Base-by-base conservation (phyloP, 2,888 invertebrate species). In the Drosophila histrio region DNA sequence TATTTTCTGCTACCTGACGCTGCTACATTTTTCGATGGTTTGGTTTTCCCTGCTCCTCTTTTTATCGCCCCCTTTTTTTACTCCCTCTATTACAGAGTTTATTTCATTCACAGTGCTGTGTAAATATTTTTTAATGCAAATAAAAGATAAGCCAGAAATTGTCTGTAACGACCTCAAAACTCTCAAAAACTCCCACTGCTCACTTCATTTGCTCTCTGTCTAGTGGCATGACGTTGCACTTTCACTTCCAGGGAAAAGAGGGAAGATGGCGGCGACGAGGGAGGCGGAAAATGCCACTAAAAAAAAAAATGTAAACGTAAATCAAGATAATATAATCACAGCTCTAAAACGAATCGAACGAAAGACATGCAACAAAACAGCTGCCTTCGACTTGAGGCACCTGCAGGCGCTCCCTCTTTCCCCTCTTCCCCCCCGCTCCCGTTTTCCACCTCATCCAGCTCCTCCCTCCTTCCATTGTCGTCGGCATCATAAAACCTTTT, bases 71-170 rank as follows among this genome's bases (percentile, higher is more conserved):
- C n/a, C 5, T 26, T 6, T 4, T 8, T 2, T 5, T 5, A n/a
- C 17, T 28, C 26, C 15, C 28, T 41, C 44, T n/a, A n/a, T n/a
- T n/a, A n/a, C 34, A 21, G 22, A 32, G 43, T 46, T 49, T 56
- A 62, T 71, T 64, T 60, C 62, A 60, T 75, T 69, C 62, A 63
- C 72, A 62, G 62, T 68, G 82, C 59, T 82, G 83, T 66, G 83
- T 82, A 82, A 85, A 85, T 79, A 83, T 86, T 77, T 86, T 79
- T 69, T 71, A 86, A 79, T 79, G 86, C 83, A 83, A 83, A 86
- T 86, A 76, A 66, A 54, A 73, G 87, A 83, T 83, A 80, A 83
- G 62, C 83, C 66, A 54, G 49, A 67, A 77, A 73, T 73, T 75
- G 72, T 69, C 60, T 68, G 79, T 68, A 75, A 59, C 70, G 71